Evolutionary conservation across 2,797 vertebrate genomes (phyloP).

Genomic region (Muraenolepis orangiensis): DNA sequence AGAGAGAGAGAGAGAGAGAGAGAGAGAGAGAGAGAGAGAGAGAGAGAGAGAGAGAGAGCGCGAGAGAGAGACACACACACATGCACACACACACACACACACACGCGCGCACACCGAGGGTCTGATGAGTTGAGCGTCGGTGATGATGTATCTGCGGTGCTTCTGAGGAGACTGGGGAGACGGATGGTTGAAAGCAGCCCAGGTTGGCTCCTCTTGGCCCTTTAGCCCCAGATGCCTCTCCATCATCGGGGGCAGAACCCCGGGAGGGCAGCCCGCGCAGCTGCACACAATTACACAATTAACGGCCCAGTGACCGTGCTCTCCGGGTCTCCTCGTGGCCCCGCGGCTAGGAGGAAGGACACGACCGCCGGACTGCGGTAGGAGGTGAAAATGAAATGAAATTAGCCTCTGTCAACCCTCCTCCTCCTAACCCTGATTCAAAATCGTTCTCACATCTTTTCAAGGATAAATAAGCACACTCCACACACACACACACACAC

Average conservation of each 20-base stretch:
- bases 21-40: background rate
- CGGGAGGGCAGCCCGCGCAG: conserved; percentile 58
- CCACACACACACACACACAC: background rate
- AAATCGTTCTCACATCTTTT: background rate
- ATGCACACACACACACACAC: too few species aligned
- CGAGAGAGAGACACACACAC: too few species aligned
- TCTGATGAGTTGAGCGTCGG: background rate
- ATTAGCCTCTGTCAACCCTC: background rate
- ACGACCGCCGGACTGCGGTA: conserved; percentile 44
- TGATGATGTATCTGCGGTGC: conserved; percentile 37
- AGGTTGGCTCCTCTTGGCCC: conserved; percentile 23
- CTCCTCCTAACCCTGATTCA: background rate
- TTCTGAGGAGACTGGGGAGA: conserved; percentile 30
- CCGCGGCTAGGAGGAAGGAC: conserved; percentile 46
- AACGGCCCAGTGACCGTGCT: conserved; percentile 59
- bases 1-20: background rate
- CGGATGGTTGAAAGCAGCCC: conserved; percentile 38
- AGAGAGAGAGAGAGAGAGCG: background rate
- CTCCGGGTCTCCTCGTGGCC: conserved; percentile 52
- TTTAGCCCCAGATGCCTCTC: conserved; percentile 20
- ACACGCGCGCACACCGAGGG: too few species aligned
- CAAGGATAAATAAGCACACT: background rate
- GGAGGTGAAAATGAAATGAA: conserved; percentile 52
- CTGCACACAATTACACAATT: conserved; percentile 65
- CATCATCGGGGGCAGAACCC: background rate